Conservation (phyloP, 2,888 invertebrate genomes). For the Galeopsomyia nigrocyanea region DNA sequence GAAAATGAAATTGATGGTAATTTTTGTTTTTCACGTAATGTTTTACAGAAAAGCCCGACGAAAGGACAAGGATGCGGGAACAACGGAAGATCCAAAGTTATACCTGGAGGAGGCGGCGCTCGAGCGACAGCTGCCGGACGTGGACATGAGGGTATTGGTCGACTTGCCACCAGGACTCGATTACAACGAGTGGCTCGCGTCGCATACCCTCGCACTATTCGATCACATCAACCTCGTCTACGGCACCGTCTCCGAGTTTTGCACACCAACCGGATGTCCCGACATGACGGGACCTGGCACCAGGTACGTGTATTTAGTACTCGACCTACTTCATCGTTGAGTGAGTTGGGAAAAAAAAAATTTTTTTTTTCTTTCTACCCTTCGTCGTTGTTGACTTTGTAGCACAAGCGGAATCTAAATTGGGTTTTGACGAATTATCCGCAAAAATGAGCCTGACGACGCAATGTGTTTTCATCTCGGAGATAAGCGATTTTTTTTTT, state of each 20-base stretch:
- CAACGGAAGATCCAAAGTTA: constrained; percentile 88
- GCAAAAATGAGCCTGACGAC: too few relatives aligned
- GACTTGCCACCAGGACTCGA: constrained; percentile 96
- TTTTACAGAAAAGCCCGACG: constrained; percentile 93
- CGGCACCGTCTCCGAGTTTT: constrained; percentile 98
- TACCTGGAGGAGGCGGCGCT: constrained; percentile 96
- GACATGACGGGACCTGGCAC: constrained; percentile 98
- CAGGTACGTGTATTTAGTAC: constrained; percentile 72
- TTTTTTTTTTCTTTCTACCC: background rate
- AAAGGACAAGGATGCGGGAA: constrained; percentile 89
- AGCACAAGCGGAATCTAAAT: background rate
- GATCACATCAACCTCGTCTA: constrained; percentile 99
- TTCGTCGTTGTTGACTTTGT: background rate
- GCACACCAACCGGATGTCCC: constrained; percentile 94
- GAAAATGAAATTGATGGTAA: too few relatives aligned
- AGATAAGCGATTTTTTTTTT: too few relatives aligned
- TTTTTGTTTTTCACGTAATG: too few relatives aligned
- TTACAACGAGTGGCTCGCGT: constrained; percentile 99
- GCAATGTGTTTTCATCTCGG: too few relatives aligned
- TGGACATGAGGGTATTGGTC: constrained; percentile 94
- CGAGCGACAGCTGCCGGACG: constrained; percentile 93
- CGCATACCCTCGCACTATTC: constrained; percentile 97
- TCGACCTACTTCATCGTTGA: too few relatives aligned
- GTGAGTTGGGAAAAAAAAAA: background rate
- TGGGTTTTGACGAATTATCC: too few relatives aligned